Conservation (phyloP, 2,113 vertebrate species). For the Strix uralensis region DNA sequence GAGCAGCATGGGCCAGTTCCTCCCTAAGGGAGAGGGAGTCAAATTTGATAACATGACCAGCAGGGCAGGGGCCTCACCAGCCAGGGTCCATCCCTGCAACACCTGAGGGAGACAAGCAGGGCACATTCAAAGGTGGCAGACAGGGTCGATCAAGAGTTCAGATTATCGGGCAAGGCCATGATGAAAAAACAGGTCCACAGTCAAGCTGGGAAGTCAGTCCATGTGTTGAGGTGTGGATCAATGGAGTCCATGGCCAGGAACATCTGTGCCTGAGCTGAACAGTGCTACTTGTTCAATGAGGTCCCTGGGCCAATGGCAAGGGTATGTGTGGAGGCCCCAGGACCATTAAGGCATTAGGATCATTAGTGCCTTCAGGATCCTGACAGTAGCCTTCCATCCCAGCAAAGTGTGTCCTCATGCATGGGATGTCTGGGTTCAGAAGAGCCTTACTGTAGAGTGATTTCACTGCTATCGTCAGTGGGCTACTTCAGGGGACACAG, state of each 20-base stretch:
- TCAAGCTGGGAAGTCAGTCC: not conserved
- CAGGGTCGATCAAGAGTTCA: not conserved
- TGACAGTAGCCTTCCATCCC: not conserved
- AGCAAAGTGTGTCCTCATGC: not conserved
- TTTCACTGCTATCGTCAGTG: not conserved
- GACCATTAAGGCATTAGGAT: not conserved
- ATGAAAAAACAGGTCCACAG: not conserved
- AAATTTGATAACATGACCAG: not conserved
- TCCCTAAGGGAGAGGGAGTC: not conserved
- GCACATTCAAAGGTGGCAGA: not conserved
- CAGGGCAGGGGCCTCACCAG: not conserved
- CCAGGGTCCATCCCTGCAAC: not conserved
- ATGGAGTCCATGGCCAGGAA: not conserved
- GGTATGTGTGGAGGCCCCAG: not conserved
- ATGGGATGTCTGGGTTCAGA: not conserved
- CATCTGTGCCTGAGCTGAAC: not conserved
- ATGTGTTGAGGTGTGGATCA: not conserved
- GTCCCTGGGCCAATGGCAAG: not conserved
- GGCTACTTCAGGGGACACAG: not conserved
- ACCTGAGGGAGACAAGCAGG: not conserved
- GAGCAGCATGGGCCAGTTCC: not conserved
- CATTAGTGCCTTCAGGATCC: not conserved
- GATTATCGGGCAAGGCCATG: not conserved
- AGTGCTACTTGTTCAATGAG: not conserved
- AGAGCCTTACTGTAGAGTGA: not conserved